A percentile compares a stretch with the other conserved stretches of the same genome.
Evolutionary conservation across 1,140 invertebrate species (phyloP).

Genomic region (Ceratitis capitata): DNA sequence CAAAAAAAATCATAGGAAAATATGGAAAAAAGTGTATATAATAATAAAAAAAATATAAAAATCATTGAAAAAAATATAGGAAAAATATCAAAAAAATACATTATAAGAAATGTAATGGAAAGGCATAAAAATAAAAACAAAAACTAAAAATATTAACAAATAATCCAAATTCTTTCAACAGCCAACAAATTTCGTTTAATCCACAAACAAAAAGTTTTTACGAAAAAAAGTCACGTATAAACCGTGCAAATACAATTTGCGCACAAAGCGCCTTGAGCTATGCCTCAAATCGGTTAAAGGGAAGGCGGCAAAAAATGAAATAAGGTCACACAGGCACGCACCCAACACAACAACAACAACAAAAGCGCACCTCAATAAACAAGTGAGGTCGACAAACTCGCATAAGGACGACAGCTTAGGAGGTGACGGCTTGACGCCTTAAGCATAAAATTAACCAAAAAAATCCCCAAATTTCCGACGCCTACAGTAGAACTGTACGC

Average conservation of each 20-base stretch:
- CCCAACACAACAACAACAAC: neutral
- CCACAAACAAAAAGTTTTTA: neutral
- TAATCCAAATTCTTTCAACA: too few relatives aligned
- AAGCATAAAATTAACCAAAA: constrained; percentile 27
- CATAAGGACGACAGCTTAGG: neutral
- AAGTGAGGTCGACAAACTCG: neutral
- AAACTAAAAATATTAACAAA: too few relatives aligned
- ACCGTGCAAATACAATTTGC: neutral
- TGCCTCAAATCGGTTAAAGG: neutral
- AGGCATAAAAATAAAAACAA: neutral
- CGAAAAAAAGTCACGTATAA: neutral
- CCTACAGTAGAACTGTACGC: neutral
- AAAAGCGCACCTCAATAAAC: neutral
- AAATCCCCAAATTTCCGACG: neutral
- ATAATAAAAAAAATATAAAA: neutral
- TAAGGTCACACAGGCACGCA: neutral
- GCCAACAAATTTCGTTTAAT: neutral
- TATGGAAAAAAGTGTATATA: neutral
- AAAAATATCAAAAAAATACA: neutral
- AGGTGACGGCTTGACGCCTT: neutral
- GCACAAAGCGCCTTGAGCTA: neutral
- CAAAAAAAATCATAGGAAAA: neutral
- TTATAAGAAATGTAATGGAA: neutral
- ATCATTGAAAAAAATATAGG: too few relatives aligned
- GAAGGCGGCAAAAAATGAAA: neutral